Evolutionary conservation across 2,888 invertebrate species (phyloP).

Genomic region (Leucophenga maculata): DNA sequence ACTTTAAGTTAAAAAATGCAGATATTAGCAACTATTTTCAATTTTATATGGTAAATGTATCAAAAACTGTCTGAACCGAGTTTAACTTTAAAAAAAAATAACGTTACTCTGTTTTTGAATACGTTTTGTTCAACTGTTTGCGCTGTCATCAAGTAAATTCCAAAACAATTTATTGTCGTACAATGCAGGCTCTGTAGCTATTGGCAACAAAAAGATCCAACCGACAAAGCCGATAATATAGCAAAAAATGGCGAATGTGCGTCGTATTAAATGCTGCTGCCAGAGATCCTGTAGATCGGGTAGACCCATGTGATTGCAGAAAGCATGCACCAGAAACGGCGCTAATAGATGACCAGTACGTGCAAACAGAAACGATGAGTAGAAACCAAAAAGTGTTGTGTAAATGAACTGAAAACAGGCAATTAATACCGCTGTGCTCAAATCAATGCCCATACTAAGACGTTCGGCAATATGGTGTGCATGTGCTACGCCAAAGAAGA

Average conservation of each 20-base stretch:
- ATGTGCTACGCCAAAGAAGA: conserved; percentile 95
- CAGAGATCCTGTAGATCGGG: conserved; percentile 86
- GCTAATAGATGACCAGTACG: conserved; percentile 92
- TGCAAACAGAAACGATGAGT: conserved; percentile 92
- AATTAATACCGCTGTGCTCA: conserved; percentile 80
- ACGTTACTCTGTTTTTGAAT: too few species aligned
- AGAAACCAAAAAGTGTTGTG: conserved; percentile 94
- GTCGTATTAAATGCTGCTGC: conserved; percentile 75
- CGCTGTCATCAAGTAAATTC: conserved; percentile 49
- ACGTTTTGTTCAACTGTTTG: too few species aligned
- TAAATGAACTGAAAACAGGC: conserved; percentile 92
- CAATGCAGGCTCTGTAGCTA: conserved; percentile 81
- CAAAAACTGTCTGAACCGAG: too few species aligned
- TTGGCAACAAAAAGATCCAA: conserved; percentile 84
- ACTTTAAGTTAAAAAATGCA: too few species aligned
- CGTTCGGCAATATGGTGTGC: conserved; percentile 92
- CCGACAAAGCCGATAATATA: conserved; percentile 83
- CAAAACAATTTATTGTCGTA: conserved; percentile 78
- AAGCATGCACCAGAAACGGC: conserved; percentile 90
- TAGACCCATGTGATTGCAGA: conserved; percentile 98
- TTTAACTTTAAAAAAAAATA: too few species aligned
- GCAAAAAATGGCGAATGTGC: conserved; percentile 77
- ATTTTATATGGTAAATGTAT: too few species aligned
- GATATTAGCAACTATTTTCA: too few species aligned
- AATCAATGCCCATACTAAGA: conserved; percentile 79